Base-by-base conservation (phyloP, 1,140 invertebrate genomes). In the Caenorhabditis elegans region DNA sequence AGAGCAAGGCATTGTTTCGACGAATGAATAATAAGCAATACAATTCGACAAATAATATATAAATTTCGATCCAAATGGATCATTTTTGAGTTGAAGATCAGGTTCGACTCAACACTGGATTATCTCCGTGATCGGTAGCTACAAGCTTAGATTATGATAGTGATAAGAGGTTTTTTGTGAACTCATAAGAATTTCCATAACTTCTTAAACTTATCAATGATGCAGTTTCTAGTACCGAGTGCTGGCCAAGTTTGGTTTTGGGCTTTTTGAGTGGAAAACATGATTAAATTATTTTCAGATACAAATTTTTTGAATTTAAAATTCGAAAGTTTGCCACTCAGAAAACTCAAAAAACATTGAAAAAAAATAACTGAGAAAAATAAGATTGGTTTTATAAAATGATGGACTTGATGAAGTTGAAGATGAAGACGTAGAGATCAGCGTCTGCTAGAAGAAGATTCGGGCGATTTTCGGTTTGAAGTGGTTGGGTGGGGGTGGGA, bases 41-140 rank as follows among this genome's bases (percentile, higher is more conserved):
- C 6, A 24, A 24, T 3, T 5, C 6, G 49, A 6, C 8, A 5
- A 51, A 24, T 24, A 19, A 60, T 60, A 31, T 2, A 17, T 22
- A 55, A 22, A 55, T 6, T 10, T 2, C 19, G 28, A 10, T 39
- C 34, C 17, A 39, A 31, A 31, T 60, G 31, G 60, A 70, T n/a
- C 34, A 39, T 70, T 70, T 70, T 60, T 26, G 60, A 70, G 60
- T 39, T 70, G 60, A 70, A 70, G 60, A 70, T 70, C 60, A 70
- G 34, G 15, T 70, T 70, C 60, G 60, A 70, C 60, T 70, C 60
- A 70, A 70, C 60, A 70, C 60, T 70, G 60, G 60, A 70, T 70
- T 70, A 19, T 70, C 60, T 70, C 60, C 60, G 60, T 36, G 60
- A 70, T 70, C 60, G 60, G 60, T 70, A 70, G 31, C 22, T 70